phyloP scores from a whole-genome alignment of 2,888 invertebrate species.

The Eumacrocentrus americanus region DNA sequence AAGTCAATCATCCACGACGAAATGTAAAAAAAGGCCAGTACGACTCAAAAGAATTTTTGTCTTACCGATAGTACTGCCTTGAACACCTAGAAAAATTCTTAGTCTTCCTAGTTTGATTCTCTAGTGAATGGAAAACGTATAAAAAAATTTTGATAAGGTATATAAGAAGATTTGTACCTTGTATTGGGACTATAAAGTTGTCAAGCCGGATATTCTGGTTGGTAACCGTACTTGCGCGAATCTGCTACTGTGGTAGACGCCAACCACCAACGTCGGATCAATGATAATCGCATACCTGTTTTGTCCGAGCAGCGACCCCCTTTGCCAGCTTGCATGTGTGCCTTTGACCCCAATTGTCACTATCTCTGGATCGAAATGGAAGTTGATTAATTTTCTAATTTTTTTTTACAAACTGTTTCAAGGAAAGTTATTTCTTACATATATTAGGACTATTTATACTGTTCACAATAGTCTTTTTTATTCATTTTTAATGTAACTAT shows the following conservation, averaged over 20 bases:
- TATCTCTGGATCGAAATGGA: neutral
- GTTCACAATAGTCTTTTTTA: neutral
- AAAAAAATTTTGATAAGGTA: neutral
- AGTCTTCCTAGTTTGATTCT: too few species aligned
- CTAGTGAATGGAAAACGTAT: too few species aligned
- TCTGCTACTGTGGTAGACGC: conserved; percentile 5
- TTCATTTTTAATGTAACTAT: too few species aligned
- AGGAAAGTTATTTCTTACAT: too few species aligned
- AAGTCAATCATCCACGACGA: conserved; percentile 18
- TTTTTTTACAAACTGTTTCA: neutral
- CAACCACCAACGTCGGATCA: conserved; percentile 20
- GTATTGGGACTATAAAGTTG: conserved; percentile 1
- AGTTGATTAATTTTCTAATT: neutral
- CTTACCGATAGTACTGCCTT: too few species aligned
- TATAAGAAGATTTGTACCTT: neutral
- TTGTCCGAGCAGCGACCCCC: conserved; percentile 22
- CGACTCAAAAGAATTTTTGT: neutral
- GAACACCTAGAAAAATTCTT: too few species aligned
- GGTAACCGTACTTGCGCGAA: conserved; percentile 19
- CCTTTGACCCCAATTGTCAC: conserved; percentile 26
- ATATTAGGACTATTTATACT: too few species aligned
- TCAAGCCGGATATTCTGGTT: conserved; percentile 13
- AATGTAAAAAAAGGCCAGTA: neutral
- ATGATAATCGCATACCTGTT: conserved; percentile 30
- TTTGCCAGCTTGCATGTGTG: conserved; percentile 25